phyloP scores from a whole-genome alignment of 2,888 invertebrate species.

The Bruchidius siliquastri region DNA sequence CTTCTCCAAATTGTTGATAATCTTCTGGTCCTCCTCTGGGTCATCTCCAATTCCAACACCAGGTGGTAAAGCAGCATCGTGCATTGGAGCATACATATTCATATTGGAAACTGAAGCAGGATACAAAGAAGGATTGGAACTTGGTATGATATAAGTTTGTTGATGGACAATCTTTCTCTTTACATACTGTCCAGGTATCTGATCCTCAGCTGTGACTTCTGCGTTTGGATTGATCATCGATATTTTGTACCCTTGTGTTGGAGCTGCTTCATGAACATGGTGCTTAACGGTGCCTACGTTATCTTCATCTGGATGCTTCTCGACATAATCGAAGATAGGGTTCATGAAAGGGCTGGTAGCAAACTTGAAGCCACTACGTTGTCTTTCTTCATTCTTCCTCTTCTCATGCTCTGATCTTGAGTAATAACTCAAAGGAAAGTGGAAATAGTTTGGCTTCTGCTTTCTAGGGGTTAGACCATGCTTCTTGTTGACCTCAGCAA shows the following conservation, averaged over 20 bases:
- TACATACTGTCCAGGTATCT: constrained; percentile 37
- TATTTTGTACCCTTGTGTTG: constrained; percentile 14
- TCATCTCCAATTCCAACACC: background rate
- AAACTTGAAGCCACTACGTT: constrained; percentile 29
- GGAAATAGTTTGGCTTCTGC: constrained; percentile 28
- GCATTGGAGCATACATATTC: constrained; percentile 1
- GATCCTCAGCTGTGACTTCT: constrained; percentile 29
- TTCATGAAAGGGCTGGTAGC: constrained; percentile 34
- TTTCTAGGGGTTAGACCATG: constrained; percentile 40
- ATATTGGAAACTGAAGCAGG: constrained; percentile 3
- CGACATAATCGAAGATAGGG: constrained; percentile 39
- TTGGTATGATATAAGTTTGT: constrained; percentile 35
- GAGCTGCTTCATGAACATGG: constrained; percentile 13
- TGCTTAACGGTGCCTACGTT: constrained; percentile 7
- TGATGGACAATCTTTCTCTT: constrained; percentile 43
- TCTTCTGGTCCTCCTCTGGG: constrained; percentile 11
- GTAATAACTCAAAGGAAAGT: constrained; percentile 32
- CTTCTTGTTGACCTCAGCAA: constrained; percentile 52
- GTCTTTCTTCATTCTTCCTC: constrained; percentile 9
- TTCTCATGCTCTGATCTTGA: constrained; percentile 23
- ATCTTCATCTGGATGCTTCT: constrained; percentile 20
- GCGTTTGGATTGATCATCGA: constrained; percentile 21
- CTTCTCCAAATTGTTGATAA: constrained; percentile 25
- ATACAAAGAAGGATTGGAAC: constrained; percentile 3
- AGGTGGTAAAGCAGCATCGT: background rate